Evolutionary conservation across 2,888 invertebrate species (phyloP), one percentile per base, ranked within the genome.

Genomic region (Trichopoda pennipes): DNA sequence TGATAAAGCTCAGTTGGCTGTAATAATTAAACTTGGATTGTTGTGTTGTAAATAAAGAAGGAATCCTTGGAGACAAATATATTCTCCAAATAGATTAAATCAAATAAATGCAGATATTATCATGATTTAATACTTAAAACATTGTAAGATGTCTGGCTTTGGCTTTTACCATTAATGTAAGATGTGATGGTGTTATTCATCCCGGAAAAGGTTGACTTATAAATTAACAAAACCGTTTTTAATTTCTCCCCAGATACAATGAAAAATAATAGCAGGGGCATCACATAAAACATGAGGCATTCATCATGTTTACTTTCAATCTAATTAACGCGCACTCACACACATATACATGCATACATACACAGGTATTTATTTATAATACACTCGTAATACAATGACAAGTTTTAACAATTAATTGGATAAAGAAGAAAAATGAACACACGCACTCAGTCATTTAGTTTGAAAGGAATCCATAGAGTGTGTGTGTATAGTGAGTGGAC

Each of bases 241-340:
- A 82, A 82, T 82, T 82, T 82, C 72, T 82, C 82, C 82, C 79
- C 75, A 82, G 82, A 82, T 79, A 82, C 75, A 63, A 69, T 19
- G 56, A 19, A 68, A n/a, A 63, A 55, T 60, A 70, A 55, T 38
- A 49, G 12, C 38, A 38, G 28, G 68, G 66, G 51, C 63, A 58
- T 10, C 14, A 21, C 69, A 79, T 68, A 55, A 55, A 82, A 82
- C 82, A 82, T 79, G 79, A 68, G 28, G 72, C 58, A 49, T 42
- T 55, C 75, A 79, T 55, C 75, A 79, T 82, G 82, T 82, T 79
- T 75, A 76, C 35, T 63, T 76, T 68, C 72, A 75, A 82, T 79
- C 68, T 79, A 82, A 82, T 79, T 82, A 82, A 82, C 79, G 55
- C n/a, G 28, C 60, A 58, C 55, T 51, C 60, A 19, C 17, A 28